These are phyloP conservation scores for Pseudorhiza aurosa DNA, from an alignment of 30 jellyfish, hydroid and myxozoan genomes.

Conservation along the genomic window DNA sequence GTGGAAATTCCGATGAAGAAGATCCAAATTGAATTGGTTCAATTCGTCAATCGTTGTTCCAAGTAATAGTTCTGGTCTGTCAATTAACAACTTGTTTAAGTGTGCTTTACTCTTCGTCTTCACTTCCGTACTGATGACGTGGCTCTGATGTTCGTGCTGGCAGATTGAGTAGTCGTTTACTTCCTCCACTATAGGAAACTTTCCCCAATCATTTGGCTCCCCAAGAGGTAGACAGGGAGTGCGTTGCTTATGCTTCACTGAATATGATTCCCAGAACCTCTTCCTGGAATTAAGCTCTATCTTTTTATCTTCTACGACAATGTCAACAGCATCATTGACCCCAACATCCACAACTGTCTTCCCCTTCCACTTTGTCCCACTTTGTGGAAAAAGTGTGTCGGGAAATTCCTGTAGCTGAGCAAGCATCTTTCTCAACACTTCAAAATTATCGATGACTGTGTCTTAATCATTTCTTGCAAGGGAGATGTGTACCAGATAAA, in stretches of 20 bases:
- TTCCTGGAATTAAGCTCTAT: slow-evolving; percentile 22
- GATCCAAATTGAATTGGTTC: not conserved
- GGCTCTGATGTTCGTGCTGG: slow-evolving; percentile 19
- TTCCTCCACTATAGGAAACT: slow-evolving; percentile 15
- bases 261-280: not conserved
- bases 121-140: not conserved
- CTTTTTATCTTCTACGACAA: not conserved
- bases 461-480: too few relatives aligned
- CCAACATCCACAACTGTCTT: slow-evolving; percentile 64
- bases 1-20: slow-evolving; percentile 41
- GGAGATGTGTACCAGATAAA: too few relatives aligned
- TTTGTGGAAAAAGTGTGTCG: slow-evolving; percentile 19
- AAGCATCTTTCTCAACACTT: not conserved
- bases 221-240: slow-evolving; percentile 16
- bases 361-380: slow-evolving; percentile 38
- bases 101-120: slow-evolving; percentile 34
- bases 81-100: slow-evolving; percentile 13
- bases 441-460: too few relatives aligned
- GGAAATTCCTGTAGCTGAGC: slow-evolving; percentile 10
- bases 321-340: slow-evolving; percentile 29
- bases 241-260: not conserved
- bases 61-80: slow-evolving; percentile 36
- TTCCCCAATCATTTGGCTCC: slow-evolving; percentile 10
- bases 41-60: slow-evolving; percentile 15
- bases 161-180: slow-evolving; percentile 13